Base-by-base conservation (phyloP, 2,113 vertebrate genomes). In the Cinclus mexicanus region DNA sequence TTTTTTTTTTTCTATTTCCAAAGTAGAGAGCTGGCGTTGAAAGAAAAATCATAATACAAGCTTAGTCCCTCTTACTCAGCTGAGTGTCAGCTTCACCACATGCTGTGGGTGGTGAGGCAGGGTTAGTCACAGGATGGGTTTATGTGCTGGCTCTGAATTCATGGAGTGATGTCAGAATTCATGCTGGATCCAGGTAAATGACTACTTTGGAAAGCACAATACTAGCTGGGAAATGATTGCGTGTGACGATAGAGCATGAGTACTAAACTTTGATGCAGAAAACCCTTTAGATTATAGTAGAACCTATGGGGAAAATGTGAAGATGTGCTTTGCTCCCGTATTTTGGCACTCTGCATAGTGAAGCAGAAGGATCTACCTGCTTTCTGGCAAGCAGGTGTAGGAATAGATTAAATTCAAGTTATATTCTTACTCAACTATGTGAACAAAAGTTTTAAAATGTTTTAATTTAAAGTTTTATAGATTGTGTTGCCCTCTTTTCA, bases 61-160 rank as follows among this genome's bases (percentile, higher is more conserved):
- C 64, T 47, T 47, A 83, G 29, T 39, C 18, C 12, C 4, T 60
- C 1, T 60, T 76, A 11, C 7, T 79, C 39, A 55, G 39, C 60
- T 19, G 14, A 69, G 16, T 0, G 1, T 60, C 29, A 55, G 15
- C 14, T 64, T 70, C 33, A 3, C 60, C 2, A 11, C 50, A 1
- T 76, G 35, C 29, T 3, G 25, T 5, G 11, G 26, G 16, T 72
- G 49, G 11, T 49, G 19, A 0, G 1, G 22, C 5, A 14, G 37
- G 21, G 14, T 53, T 87, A 41, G 39, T 55, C 19, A 8, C 15
- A 63, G 64, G 56, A 47, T 70, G 19, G 25, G 12, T 46, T 78
- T 64, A 0, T 49, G 28, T 70, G 42, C 60, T 75, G 49, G 22
- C n/a, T 75, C 53, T n/a, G 31, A 81, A 16, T 52, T 89, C 77